Percentiles rank a stretch among this genome's conserved stretches.
These are phyloP conservation scores for Neopipo cinnamomea DNA, from an alignment of 2,113 vertebrate species.

Conservation along the genomic window DNA sequence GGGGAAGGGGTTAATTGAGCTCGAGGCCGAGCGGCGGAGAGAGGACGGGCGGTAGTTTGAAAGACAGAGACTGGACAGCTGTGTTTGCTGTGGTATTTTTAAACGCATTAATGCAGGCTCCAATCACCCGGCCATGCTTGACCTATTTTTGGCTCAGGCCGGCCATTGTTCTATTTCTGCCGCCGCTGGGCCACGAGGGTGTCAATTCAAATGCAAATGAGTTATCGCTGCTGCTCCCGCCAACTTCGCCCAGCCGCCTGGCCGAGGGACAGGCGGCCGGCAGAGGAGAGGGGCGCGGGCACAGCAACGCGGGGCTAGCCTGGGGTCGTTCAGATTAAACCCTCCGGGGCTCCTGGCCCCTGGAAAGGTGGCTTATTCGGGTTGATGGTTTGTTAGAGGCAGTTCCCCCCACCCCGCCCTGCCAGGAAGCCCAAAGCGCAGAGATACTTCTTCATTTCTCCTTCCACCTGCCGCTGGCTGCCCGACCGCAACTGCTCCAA, in stretches of 20 bases:
- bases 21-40: slow-evolving; percentile 47
- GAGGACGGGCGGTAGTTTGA: slow-evolving; percentile 75
- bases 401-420: not conserved
- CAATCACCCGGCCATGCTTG: slow-evolving; percentile 94
- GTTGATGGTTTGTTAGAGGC: slow-evolving; percentile 40
- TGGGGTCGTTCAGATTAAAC: slow-evolving; percentile 7
- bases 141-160: slow-evolving; percentile 99
- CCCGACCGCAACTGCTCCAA: slow-evolving; percentile 31
- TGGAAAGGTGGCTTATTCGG: slow-evolving; percentile 39
- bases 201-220: slow-evolving; percentile 99
- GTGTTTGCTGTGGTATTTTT: slow-evolving; percentile 99
- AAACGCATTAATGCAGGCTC: slow-evolving; percentile 98
- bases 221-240: slow-evolving; percentile 78
- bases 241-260: slow-evolving; percentile 68
- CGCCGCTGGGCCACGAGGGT: slow-evolving; percentile 93
- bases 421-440: slow-evolving; percentile 52
- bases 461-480: slow-evolving; percentile 75
- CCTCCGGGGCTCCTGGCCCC: slow-evolving; percentile 11
- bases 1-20: slow-evolving; percentile 70
- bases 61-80: slow-evolving; percentile 93
- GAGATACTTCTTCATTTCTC: slow-evolving; percentile 60
- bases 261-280: slow-evolving; percentile 34
- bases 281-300: not conserved
- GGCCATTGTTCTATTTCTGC: slow-evolving; percentile 99
- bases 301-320: slow-evolving; percentile 8